Conservation (phyloP, 2,888 invertebrate species). For the Trilocha varians region DNA sequence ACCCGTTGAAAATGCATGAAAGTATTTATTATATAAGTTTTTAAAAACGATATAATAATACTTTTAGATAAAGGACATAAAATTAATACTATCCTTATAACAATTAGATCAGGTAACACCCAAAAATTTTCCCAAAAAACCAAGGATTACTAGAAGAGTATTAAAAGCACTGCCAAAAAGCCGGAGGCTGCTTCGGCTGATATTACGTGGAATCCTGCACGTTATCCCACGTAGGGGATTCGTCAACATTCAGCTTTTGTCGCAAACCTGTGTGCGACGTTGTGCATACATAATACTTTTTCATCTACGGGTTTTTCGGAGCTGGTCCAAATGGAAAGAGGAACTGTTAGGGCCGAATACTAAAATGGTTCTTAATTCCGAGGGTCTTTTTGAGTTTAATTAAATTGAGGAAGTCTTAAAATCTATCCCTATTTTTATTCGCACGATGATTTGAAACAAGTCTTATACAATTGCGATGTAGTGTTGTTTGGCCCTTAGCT, state of each 20-base stretch:
- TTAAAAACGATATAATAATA: too few relatives aligned
- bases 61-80: too few relatives aligned
- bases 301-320: constrained; percentile 21
- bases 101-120: not conserved
- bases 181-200: constrained; percentile 15
- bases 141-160: not conserved
- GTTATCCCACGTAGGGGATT: constrained; percentile 27
- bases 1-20: too few relatives aligned
- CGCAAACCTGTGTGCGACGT: constrained; percentile 22
- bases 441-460: too few relatives aligned
- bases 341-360: too few relatives aligned
- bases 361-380: too few relatives aligned
- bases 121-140: not conserved
- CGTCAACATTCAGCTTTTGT: constrained; percentile 34
- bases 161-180: constrained; percentile 18
- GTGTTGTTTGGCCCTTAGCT: not conserved
- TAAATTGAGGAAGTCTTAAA: too few relatives aligned
- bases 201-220: constrained; percentile 34
- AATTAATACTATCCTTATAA: too few relatives aligned
- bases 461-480: too few relatives aligned
- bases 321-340: constrained; percentile 17
- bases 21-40: too few relatives aligned
- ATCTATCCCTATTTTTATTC: too few relatives aligned
- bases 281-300: constrained; percentile 37
- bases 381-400: too few relatives aligned